phyloP scores from a whole-genome alignment of 1,140 invertebrate species.

The Pantala flavescens region DNA sequence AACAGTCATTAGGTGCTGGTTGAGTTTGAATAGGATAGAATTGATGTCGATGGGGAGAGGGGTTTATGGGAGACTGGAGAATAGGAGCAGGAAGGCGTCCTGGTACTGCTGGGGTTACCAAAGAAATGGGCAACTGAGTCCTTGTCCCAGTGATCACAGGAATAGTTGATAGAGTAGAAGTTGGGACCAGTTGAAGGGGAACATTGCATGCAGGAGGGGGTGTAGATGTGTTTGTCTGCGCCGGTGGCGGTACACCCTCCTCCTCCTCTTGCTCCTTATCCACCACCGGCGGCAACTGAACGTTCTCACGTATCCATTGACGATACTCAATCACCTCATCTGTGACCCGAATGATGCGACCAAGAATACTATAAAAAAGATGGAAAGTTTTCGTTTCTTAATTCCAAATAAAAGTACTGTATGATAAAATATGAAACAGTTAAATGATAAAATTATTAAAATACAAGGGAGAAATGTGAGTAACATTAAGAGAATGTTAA shows the following conservation, averaged over 20 bases:
- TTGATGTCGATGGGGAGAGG: background rate
- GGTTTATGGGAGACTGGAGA: background rate
- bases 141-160: background rate
- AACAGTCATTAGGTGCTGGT: background rate
- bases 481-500: too few relatives aligned
- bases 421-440: too few relatives aligned
- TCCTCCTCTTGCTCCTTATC: background rate
- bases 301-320: constrained; percentile 18
- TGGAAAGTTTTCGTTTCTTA: too few relatives aligned
- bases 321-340: constrained; percentile 90
- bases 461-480: too few relatives aligned
- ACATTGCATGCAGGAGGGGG: background rate
- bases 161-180: background rate
- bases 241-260: background rate
- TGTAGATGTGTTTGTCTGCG: background rate
- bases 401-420: too few relatives aligned
- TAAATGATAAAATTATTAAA: too few relatives aligned
- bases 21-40: background rate
- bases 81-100: background rate
- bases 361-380: constrained; percentile 55
- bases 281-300: background rate
- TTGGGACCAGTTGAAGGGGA: background rate
- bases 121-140: background rate
- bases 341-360: constrained; percentile 81
- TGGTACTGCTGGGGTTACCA: background rate